phyloP scores from a whole-genome alignment of 2,888 invertebrate species.

The Blera fallax region DNA sequence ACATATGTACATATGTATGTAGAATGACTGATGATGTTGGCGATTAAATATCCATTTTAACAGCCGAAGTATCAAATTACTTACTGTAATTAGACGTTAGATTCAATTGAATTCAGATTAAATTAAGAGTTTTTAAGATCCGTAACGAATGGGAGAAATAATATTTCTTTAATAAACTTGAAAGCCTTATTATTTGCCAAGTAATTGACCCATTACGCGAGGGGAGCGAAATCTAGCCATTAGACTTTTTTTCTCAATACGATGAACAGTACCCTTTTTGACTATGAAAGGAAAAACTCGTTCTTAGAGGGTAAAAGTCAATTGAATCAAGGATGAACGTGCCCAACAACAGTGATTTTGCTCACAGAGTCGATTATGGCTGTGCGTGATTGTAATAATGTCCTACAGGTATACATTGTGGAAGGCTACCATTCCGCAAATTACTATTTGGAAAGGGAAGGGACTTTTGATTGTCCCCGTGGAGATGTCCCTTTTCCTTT shows the following conservation, averaged over 20 bases:
- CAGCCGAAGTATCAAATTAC: too few species aligned
- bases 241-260: background rate
- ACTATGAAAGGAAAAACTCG: background rate
- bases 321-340: slow-evolving; percentile 24
- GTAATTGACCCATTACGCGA: slow-evolving; percentile 9
- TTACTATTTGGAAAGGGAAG: background rate
- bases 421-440: slow-evolving; percentile 7
- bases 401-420: slow-evolving; percentile 29
- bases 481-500: slow-evolving; percentile 5
- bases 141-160: background rate
- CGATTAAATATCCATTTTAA: too few species aligned
- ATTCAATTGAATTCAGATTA: background rate
- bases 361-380: slow-evolving; percentile 11
- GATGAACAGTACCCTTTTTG: background rate
- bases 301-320: slow-evolving; percentile 7
- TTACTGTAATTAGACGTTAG: too few species aligned
- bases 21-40: background rate
- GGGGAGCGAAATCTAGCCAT: background rate
- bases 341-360: slow-evolving; percentile 14
- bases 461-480: slow-evolving; percentile 15
- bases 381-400: slow-evolving; percentile 38
- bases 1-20: too few species aligned
- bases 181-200: slow-evolving; percentile 7
- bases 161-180: slow-evolving; percentile 6
- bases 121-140: background rate